Percentiles rank a stretch among this genome's conserved stretches.
phyloP scores from a whole-genome alignment of 2,113 vertebrate genomes.

The Dromiciops gliroides region DNA sequence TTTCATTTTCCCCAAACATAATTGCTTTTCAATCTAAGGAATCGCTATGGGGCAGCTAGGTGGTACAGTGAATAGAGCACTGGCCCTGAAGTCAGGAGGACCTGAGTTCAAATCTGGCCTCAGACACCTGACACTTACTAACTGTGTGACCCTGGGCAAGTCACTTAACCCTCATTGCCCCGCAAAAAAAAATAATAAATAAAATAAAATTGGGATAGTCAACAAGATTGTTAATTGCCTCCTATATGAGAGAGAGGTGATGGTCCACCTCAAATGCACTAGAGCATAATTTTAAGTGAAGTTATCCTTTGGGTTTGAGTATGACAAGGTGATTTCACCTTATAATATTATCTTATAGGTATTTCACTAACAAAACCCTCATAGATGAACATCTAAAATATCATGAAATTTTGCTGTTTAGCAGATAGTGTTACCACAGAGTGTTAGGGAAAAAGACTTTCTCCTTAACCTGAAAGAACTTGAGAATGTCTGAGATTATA shows the following conservation, averaged over 20 bases:
- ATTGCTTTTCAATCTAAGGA: background rate
- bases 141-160: no score
- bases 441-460: background rate
- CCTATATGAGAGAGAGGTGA: background rate
- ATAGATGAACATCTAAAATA: background rate
- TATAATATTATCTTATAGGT: background rate
- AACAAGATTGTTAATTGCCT: background rate
- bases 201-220: background rate
- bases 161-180: background rate
- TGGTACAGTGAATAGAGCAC: no score
- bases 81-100: no score
- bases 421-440: background rate
- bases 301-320: background rate
- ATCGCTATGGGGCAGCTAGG: no score
- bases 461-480: background rate
- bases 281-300: background rate
- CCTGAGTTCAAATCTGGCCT: no score
- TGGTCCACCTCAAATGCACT: background rate
- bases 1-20: background rate
- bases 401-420: background rate
- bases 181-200: background rate
- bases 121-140: no score
- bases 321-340: background rate
- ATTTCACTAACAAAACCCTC: slow-evolving; percentile 4
- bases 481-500: background rate